Percentiles rank a stretch among this genome's conserved stretches.
phyloP scores from a whole-genome alignment of 2,113 vertebrate genomes.

The Planiliza haematocheilus region DNA sequence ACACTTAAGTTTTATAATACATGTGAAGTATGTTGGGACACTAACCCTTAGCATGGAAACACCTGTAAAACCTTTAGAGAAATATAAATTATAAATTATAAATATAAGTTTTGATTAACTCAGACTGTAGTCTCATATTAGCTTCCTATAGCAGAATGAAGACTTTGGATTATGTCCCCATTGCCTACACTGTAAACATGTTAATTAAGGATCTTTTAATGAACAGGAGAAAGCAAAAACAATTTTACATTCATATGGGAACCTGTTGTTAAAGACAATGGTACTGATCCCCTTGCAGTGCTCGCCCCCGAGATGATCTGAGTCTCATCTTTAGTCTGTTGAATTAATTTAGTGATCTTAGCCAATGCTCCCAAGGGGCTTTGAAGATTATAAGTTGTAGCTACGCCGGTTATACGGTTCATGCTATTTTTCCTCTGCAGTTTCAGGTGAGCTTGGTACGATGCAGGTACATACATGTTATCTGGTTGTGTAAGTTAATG shows the following conservation, averaged over 20 bases:
- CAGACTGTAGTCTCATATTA: neutral
- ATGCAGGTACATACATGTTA: neutral
- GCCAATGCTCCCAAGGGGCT: slow-evolving; percentile 47
- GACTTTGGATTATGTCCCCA: neutral
- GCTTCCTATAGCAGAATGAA: neutral
- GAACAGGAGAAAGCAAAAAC: neutral
- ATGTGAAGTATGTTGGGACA: too few species aligned
- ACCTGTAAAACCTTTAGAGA: too few species aligned
- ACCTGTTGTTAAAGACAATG: neutral
- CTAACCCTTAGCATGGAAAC: neutral
- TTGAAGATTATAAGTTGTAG: slow-evolving; percentile 69
- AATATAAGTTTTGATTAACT: too few species aligned
- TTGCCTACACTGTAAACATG: neutral
- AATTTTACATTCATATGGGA: neutral
- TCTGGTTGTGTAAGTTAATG: neutral
- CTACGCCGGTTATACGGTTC: slow-evolving; percentile 23
- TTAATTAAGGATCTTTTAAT: neutral
- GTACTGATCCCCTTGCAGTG: slow-evolving; percentile 4
- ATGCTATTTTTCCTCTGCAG: slow-evolving; percentile 7
- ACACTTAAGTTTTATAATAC: too few species aligned
- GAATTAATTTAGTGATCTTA: slow-evolving; percentile 49
- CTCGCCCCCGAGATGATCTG: slow-evolving; percentile 42
- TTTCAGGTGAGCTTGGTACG: slow-evolving; percentile 55
- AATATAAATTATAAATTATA: too few species aligned
- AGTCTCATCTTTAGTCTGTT: slow-evolving; percentile 47